These are phyloP conservation scores for Ameiurus melas DNA, from an alignment of 2,113 vertebrate species.

Conservation along the genomic window DNA sequence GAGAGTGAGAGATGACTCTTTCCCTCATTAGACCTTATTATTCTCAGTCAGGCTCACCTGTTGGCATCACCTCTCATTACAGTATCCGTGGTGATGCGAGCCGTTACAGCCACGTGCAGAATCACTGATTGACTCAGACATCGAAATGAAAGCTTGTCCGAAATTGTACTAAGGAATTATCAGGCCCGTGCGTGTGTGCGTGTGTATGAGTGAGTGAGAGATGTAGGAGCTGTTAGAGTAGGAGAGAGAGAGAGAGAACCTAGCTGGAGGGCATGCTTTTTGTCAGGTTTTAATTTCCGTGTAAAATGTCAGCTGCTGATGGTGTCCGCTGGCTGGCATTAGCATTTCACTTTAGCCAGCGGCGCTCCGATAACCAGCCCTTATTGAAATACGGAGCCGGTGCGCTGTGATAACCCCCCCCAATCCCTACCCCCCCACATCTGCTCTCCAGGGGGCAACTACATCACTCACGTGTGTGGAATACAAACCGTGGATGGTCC, in stretches of 20 bases:
- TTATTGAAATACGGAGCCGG: slow-evolving; percentile 61
- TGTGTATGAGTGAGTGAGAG: slow-evolving; percentile 9
- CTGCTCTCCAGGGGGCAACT: slow-evolving; percentile 55
- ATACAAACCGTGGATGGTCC: slow-evolving; percentile 58
- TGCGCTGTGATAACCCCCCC: slow-evolving; percentile 64
- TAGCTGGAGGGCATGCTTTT: slow-evolving; percentile 65
- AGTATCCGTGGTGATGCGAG: slow-evolving; percentile 28
- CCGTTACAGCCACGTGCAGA: slow-evolving; percentile 51
- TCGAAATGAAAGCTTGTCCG: slow-evolving; percentile 78
- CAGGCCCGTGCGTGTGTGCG: neutral
- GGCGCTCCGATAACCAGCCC: slow-evolving; percentile 74
- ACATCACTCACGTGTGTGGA: slow-evolving; percentile 61
- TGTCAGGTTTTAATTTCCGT: slow-evolving; percentile 73
- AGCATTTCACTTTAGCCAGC: slow-evolving; percentile 73
- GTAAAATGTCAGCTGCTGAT: slow-evolving; percentile 78
- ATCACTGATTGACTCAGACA: slow-evolving; percentile 77
- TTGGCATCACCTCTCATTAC: slow-evolving; percentile 66
- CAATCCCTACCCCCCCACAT: slow-evolving; percentile 46
- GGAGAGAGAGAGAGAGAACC: slow-evolving; percentile 14
- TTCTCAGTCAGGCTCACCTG: slow-evolving; percentile 63
- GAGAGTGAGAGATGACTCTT: slow-evolving; percentile 42
- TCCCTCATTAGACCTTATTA: slow-evolving; percentile 54
- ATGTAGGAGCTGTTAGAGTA: neutral
- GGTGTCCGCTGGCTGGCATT: slow-evolving; percentile 78
- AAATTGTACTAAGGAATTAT: slow-evolving; percentile 84